phyloP scores from a whole-genome alignment of 1,140 invertebrate genomes.

The Bombus sylvicola region DNA sequence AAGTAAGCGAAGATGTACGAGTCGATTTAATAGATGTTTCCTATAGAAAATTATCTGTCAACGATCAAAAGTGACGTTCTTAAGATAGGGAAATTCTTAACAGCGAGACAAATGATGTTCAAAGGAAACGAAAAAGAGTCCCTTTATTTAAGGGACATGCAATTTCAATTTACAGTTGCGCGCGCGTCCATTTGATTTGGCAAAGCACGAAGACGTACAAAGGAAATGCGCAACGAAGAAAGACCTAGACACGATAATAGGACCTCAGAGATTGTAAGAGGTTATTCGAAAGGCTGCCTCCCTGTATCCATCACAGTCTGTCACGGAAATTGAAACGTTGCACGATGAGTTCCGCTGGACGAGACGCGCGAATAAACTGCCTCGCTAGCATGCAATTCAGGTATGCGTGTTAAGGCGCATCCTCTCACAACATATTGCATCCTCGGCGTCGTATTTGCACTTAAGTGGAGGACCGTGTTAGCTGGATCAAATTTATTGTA shows the following conservation, averaged over 20 bases:
- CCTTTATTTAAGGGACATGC: background rate
- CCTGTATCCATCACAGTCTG: background rate
- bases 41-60: too few relatives aligned
- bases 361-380: background rate
- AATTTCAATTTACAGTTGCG: background rate
- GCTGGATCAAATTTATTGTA: slow-evolving; percentile 73
- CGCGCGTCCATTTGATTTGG: background rate
- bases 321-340: slow-evolving; percentile 26
- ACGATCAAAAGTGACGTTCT: too few relatives aligned
- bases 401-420: background rate
- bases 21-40: too few relatives aligned
- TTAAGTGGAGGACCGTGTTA: slow-evolving; percentile 74
- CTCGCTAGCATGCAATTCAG: background rate
- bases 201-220: background rate
- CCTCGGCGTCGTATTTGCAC: slow-evolving; percentile 44
- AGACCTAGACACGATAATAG: background rate
- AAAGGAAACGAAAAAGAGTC: background rate
- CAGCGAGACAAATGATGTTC: background rate
- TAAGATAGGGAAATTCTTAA: too few relatives aligned
- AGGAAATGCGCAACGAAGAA: background rate
- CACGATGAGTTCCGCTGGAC: background rate
- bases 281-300: too few relatives aligned
- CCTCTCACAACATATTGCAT: slow-evolving; percentile 34
- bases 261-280: background rate
- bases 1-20: too few relatives aligned